phyloP scores from a whole-genome alignment of 2,113 vertebrate genomes.

The Carassius carassius region DNA sequence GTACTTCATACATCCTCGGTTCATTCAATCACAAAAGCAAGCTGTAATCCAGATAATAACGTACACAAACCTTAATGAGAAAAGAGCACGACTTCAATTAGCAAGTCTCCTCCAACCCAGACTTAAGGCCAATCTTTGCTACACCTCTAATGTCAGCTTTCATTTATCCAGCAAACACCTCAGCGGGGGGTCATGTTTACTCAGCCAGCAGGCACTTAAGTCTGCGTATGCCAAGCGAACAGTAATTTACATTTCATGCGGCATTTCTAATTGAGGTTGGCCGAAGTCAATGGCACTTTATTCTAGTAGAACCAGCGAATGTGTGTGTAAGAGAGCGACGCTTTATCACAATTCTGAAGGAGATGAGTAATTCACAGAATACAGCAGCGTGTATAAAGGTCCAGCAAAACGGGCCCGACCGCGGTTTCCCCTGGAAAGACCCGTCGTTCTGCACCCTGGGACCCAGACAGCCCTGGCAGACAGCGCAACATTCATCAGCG shows the following conservation, averaged over 20 bases:
- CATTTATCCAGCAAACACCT: slow-evolving; percentile 24
- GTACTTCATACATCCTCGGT: neutral
- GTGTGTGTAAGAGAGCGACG: neutral
- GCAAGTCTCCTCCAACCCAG: neutral
- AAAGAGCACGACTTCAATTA: slow-evolving; percentile 26
- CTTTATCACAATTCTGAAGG: slow-evolving; percentile 23
- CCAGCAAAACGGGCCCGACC: neutral
- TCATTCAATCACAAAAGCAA: neutral
- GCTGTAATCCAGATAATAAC: slow-evolving; percentile 19
- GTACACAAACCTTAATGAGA: neutral
- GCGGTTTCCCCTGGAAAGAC: neutral
- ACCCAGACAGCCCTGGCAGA: slow-evolving; percentile 21
- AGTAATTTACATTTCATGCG: slow-evolving; percentile 42
- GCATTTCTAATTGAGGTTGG: slow-evolving; percentile 50
- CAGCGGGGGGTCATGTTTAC: slow-evolving; percentile 25
- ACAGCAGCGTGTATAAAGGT: neutral
- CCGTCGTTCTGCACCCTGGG: neutral
- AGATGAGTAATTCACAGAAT: slow-evolving; percentile 17
- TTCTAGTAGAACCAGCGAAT: neutral
- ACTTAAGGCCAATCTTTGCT: neutral
- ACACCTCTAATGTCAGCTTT: slow-evolving; percentile 20
- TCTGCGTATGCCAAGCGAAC: neutral
- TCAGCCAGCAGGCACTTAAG: slow-evolving; percentile 18
- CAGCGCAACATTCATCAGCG: slow-evolving; percentile 23
- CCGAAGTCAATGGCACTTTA: slow-evolving; percentile 17